Percentiles rank a stretch among this genome's conserved stretches.
These are phyloP conservation scores for Clarias gariepinus DNA, from an alignment of 2,113 vertebrate species.

Conservation along the genomic window DNA sequence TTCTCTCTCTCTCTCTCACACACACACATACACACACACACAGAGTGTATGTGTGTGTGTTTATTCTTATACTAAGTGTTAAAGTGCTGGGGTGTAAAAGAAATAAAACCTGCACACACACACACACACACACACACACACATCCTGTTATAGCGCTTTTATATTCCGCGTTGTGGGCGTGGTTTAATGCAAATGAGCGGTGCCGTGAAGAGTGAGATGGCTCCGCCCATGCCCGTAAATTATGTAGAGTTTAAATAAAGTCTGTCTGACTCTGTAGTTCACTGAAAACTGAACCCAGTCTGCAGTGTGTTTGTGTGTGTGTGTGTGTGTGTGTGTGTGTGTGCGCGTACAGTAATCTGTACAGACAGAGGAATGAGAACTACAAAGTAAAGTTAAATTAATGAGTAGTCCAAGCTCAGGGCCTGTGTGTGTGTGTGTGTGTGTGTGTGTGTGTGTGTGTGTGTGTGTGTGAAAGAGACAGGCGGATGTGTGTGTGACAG, in stretches of 20 bases:
- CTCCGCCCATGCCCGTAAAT: neutral
- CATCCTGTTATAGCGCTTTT: no score
- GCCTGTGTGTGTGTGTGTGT: constrained; percentile 32
- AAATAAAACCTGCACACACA: neutral
- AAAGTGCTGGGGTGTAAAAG: neutral
- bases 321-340: constrained; percentile 13
- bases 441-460: constrained; percentile 19
- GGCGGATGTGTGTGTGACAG: constrained; percentile 19
- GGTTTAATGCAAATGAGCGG: neutral
- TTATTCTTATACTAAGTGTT: no score
- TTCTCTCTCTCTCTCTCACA: neutral
- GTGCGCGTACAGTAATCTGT: no score
- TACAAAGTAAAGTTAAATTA: no score
- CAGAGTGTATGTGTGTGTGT: no score
- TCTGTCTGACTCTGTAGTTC: neutral
- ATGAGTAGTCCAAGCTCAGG: no score
- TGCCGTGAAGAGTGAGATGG: neutral
- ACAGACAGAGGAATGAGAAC: no score
- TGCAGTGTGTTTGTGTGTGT: constrained; percentile 20
- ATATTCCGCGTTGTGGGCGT: neutral
- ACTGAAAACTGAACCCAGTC: neutral
- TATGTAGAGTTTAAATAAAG: neutral
- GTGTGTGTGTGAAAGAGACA: neutral
- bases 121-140: no score
- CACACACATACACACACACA: neutral